These are phyloP conservation scores for Musca vetustissima DNA, from an alignment of 1,140 invertebrate species.

Conservation along the genomic window DNA sequence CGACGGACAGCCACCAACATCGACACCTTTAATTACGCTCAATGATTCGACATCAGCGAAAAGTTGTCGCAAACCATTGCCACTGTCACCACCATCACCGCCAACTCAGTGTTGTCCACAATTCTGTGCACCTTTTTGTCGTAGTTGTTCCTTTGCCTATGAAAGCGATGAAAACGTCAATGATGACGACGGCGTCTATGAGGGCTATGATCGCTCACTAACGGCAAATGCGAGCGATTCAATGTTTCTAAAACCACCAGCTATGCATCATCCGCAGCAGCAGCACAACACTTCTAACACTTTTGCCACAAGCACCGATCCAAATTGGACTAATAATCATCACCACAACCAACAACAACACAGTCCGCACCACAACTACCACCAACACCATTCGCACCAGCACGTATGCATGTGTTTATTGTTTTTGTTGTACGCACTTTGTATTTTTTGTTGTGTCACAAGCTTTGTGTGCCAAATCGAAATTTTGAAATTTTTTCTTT, in stretches of 20 bases:
- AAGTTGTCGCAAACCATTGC: not conserved
- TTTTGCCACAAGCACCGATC: slow-evolving; percentile 20
- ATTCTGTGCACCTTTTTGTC: slow-evolving; percentile 13
- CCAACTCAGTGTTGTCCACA: slow-evolving; percentile 3
- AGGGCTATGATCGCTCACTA: not conserved
- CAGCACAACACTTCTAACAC: not conserved
- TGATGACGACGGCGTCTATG: not conserved
- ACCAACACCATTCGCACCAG: slow-evolving; percentile 46
- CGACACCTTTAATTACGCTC: not conserved
- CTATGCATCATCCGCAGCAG: not conserved
- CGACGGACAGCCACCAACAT: not conserved
- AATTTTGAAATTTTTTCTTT: too few species aligned
- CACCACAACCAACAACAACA: slow-evolving; percentile 26
- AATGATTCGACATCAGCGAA: not conserved
- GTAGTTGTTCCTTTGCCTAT: slow-evolving; percentile 5
- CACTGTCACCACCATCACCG: slow-evolving; percentile 11
- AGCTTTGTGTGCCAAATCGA: not conserved
- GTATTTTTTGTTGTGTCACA: too few species aligned
- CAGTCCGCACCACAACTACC: slow-evolving; percentile 30
- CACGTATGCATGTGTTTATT: slow-evolving; percentile 52
- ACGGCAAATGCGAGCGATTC: not conserved
- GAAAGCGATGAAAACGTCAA: slow-evolving; percentile 3
- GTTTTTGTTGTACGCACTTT: slow-evolving; percentile 8
- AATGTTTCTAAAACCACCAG: not conserved
- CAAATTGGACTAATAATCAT: slow-evolving; percentile 43